phyloP scores from a whole-genome alignment of 2,113 vertebrate species.

The Hydrochoerus hydrochaeris region DNA sequence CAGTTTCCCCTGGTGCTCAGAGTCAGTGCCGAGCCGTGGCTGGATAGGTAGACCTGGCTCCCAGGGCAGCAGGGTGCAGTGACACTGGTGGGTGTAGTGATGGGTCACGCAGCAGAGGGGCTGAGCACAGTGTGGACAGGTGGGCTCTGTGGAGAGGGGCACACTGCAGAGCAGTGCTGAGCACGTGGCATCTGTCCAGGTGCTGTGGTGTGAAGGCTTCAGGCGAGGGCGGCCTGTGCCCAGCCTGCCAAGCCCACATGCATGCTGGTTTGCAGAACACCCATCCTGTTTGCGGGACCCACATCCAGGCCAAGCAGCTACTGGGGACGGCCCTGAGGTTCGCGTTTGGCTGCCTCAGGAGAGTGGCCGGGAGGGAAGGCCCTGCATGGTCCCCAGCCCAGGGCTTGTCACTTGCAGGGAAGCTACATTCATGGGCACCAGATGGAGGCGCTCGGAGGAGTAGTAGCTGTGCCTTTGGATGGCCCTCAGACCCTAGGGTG shows the following conservation, averaged over 20 bases:
- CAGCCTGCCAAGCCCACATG: not conserved
- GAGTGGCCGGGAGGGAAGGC: too few species aligned
- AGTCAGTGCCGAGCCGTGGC: too few species aligned
- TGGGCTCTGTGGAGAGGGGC: too few species aligned
- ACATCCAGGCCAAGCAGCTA: not conserved
- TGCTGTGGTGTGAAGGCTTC: not conserved
- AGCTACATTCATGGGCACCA: not conserved
- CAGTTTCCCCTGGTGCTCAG: not conserved
- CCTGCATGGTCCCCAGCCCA: fast-evolving
- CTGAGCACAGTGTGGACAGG: not conserved
- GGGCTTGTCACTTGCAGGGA: not conserved
- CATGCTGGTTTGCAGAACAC: not conserved
- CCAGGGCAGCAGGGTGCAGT: not conserved
- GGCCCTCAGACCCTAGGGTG: not conserved
- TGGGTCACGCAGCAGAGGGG: too few species aligned
- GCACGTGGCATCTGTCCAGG: fast-evolving
- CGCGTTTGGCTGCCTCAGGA: fast-evolving
- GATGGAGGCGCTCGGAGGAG: not conserved
- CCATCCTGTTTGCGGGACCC: not conserved
- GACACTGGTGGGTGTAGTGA: not conserved
- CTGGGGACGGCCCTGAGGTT: not conserved
- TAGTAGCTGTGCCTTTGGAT: fast-evolving
- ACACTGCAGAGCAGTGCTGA: too few species aligned
- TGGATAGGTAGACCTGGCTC: not conserved
- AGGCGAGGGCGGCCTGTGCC: not conserved